Evolutionary conservation across 1,140 invertebrate species (phyloP).

Genomic region (Magallana gigas): DNA sequence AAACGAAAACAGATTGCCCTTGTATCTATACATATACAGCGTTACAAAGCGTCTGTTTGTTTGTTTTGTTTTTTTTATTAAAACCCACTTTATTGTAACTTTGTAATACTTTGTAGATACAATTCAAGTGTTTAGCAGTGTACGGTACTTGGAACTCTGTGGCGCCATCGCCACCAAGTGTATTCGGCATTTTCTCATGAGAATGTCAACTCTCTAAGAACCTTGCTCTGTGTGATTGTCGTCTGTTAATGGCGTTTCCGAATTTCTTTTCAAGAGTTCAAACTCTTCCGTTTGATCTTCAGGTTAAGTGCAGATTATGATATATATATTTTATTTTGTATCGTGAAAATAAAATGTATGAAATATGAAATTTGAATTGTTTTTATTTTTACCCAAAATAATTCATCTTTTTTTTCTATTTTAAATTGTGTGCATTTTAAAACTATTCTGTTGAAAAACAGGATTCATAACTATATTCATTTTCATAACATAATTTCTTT

Average conservation of each 20-base stretch:
- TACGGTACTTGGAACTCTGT: background rate
- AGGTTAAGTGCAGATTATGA: slow-evolving; percentile 1
- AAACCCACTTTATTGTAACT: too few species aligned
- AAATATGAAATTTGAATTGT: background rate
- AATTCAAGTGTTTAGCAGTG: background rate
- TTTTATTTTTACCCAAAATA: background rate
- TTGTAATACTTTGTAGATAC: background rate
- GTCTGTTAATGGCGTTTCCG: background rate
- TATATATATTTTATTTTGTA: slow-evolving; percentile 32
- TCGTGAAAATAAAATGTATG: slow-evolving; percentile 31
- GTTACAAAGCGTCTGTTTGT: too few species aligned
- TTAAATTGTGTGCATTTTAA: background rate
- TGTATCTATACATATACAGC: too few species aligned
- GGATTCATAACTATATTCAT: too few species aligned
- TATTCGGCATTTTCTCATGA: background rate
- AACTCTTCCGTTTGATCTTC: background rate
- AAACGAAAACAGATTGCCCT: background rate
- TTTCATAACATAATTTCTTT: too few species aligned
- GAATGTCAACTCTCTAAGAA: background rate
- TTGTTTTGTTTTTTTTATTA: too few species aligned
- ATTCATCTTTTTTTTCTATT: background rate
- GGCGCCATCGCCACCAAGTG: background rate
- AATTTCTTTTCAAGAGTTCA: background rate
- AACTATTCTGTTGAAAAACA: too few species aligned
- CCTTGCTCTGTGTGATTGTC: background rate